Evolutionary conservation across 2,888 invertebrate genomes (phyloP).

Genomic region (Patella pellucida): DNA sequence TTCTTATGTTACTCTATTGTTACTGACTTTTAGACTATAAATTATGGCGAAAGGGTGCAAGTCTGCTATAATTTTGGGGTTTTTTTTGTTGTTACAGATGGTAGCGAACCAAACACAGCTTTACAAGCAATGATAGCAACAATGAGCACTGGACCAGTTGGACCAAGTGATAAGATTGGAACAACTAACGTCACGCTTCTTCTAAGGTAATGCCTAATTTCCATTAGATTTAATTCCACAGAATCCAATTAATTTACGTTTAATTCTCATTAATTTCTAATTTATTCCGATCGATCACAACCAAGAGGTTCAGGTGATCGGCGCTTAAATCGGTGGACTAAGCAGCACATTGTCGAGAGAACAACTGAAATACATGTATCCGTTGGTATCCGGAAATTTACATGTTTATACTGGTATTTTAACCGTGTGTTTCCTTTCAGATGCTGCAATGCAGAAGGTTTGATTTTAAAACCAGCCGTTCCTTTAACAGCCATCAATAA

Average conservation of each 20-base stretch:
- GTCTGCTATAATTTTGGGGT: not conserved
- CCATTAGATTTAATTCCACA: not conserved
- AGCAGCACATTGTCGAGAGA: too few relatives aligned
- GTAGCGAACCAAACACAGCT: slow-evolving; percentile 32
- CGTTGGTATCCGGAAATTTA: too few relatives aligned
- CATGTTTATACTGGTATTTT: too few relatives aligned
- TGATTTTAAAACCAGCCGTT: slow-evolving; percentile 42
- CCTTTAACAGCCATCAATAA: slow-evolving; percentile 47
- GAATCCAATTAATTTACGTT: too few relatives aligned
- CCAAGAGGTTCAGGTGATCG: too few relatives aligned
- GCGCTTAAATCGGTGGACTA: too few relatives aligned
- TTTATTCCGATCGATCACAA: too few relatives aligned
- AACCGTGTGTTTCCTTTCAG: slow-evolving; percentile 17
- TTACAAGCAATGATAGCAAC: slow-evolving; percentile 46
- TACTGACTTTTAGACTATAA: too few relatives aligned
- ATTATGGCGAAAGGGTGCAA: too few relatives aligned
- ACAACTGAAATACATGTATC: too few relatives aligned
- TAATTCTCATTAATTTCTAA: too few relatives aligned
- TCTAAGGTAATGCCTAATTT: slow-evolving; percentile 41
- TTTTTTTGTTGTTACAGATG: slow-evolving; percentile 24
- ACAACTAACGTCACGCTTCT: slow-evolving; percentile 41
- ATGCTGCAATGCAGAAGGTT: slow-evolving; percentile 41
- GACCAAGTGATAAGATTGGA: slow-evolving; percentile 50
- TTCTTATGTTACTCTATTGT: too few relatives aligned
- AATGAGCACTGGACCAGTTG: slow-evolving; percentile 57